Percentiles rank a stretch among this genome's conserved stretches.
Conservation (phyloP, 2,797 vertebrate species). For the Capromys pilorides region DNA sequence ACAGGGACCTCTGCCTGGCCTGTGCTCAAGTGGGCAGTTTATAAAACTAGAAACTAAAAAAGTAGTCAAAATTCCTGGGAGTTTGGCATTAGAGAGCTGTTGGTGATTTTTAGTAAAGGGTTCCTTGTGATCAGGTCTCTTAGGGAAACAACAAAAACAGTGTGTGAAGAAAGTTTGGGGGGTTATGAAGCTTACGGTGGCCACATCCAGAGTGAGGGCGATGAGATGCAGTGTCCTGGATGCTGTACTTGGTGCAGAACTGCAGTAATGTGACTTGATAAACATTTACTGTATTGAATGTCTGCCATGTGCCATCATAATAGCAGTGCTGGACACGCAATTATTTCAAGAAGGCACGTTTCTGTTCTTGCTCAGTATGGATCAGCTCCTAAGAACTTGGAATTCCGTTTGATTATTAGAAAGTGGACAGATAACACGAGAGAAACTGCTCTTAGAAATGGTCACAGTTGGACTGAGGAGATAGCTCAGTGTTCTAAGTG, state of each 20-base stretch:
- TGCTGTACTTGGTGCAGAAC: neutral
- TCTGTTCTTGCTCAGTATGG: neutral
- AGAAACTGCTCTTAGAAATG: neutral
- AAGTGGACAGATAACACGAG: neutral
- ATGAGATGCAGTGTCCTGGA: neutral
- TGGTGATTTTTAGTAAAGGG: slow-evolving; percentile 5
- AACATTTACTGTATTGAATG: neutral
- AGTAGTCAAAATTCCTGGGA: neutral
- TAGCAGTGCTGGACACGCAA: neutral
- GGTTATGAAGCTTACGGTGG: neutral
- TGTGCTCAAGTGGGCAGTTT: neutral
- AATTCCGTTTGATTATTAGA: neutral
- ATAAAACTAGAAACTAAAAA: neutral
- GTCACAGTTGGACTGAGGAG: neutral
- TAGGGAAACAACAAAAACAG: neutral
- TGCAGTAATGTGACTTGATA: neutral
- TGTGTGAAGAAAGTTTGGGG: neutral
- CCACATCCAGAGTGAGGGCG: neutral
- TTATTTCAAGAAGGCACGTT: neutral
- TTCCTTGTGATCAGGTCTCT: neutral
- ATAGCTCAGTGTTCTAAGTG: no score
- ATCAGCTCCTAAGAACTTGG: neutral
- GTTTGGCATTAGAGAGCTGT: neutral
- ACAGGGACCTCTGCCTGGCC: neutral
- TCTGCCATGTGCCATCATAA: neutral